These are phyloP conservation scores for Cinclus cinclus DNA, from an alignment of 2,113 vertebrate genomes.

Conservation along the genomic window DNA sequence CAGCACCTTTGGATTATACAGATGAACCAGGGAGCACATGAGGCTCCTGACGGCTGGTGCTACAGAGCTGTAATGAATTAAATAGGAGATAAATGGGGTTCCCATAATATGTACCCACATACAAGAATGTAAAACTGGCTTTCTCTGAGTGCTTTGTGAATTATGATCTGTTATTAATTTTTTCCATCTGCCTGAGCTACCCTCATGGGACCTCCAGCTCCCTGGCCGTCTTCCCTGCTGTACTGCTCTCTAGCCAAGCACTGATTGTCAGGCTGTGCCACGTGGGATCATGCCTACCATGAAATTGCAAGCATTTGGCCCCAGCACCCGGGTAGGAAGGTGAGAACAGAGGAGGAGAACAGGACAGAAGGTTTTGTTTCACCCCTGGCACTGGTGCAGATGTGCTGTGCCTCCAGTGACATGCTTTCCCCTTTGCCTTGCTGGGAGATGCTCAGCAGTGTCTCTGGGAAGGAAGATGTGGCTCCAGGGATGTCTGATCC, in stretches of 20 bases:
- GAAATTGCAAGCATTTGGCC: not conserved
- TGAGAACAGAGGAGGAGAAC: not conserved
- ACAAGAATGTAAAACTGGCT: not conserved
- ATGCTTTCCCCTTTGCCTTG: fast-evolving
- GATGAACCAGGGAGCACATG: not conserved
- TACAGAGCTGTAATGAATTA: not conserved
- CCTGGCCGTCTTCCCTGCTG: not conserved
- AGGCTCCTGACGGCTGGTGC: not conserved
- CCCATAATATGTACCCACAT: not conserved
- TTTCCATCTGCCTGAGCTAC: not conserved
- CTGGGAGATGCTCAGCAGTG: not conserved
- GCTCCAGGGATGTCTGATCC: not conserved
- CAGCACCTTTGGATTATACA: not conserved
- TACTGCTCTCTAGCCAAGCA: not conserved
- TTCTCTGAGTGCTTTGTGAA: not conserved
- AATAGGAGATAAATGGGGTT: not conserved
- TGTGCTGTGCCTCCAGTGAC: not conserved
- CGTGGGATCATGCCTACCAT: not conserved
- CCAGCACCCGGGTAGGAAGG: not conserved
- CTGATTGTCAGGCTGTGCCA: not conserved
- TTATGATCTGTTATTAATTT: not conserved
- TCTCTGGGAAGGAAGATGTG: not conserved
- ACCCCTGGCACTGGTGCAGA: fast-evolving
- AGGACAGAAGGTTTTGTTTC: not conserved
- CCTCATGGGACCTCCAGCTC: not conserved